phyloP scores from a whole-genome alignment of 2,888 invertebrate genomes.

The Eulithis testata region DNA sequence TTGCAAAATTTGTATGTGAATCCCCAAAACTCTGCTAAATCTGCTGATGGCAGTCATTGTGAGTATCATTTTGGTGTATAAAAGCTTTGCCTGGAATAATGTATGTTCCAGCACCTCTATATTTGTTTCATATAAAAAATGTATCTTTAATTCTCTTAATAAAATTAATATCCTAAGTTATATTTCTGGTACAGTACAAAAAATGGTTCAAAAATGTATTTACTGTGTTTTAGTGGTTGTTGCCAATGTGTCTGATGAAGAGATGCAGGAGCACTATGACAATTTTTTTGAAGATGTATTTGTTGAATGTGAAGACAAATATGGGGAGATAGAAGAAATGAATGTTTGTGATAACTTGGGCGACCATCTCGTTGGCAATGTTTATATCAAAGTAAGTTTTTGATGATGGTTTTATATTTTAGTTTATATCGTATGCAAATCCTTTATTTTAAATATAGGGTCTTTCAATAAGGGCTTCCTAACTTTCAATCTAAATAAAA shows the following conservation, averaged over 20 bases:
- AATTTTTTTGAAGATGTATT: conserved; percentile 99
- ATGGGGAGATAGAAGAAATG: conserved; percentile 99
- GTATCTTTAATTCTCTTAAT: too few relatives aligned
- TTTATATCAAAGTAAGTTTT: conserved; percentile 95
- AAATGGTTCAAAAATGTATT: too few relatives aligned
- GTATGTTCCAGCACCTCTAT: too few relatives aligned
- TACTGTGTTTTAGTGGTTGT: conserved; percentile 88
- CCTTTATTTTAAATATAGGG: too few relatives aligned
- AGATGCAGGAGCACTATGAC: conserved; percentile 99
- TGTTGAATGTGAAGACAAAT: conserved; percentile 99
- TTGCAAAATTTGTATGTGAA: conserved; percentile 99
- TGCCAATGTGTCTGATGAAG: conserved; percentile 97
- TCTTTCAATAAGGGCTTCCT: too few relatives aligned
- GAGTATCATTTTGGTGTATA: conserved; percentile 68
- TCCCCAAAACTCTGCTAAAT: conserved; percentile 98
- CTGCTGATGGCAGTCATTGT: conserved; percentile 98
- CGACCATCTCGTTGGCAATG: conserved; percentile 99
- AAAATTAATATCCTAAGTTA: too few relatives aligned
- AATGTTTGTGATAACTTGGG: conserved; percentile 99
- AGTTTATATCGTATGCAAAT: too few relatives aligned
- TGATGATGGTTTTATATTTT: too few relatives aligned
- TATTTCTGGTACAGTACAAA: too few relatives aligned
- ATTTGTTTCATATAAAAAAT: too few relatives aligned
- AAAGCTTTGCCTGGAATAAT: too few relatives aligned
- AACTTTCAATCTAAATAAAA: too few relatives aligned